Conservation (phyloP, 2,113 vertebrate species). For the Tragelaphus buxtoni region DNA sequence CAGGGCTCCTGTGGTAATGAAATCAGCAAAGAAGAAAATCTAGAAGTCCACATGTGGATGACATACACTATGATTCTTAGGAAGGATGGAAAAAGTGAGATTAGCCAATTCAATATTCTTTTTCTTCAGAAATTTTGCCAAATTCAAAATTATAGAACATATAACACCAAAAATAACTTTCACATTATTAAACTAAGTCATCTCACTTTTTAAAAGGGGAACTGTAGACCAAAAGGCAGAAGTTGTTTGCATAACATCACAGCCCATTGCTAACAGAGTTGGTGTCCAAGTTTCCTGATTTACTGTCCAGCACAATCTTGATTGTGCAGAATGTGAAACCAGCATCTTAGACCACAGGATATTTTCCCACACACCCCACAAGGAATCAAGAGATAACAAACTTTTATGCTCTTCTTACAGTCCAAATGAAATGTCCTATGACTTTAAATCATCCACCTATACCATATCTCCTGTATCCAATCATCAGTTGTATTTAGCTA, state of each 20-base stretch:
- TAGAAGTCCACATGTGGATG: not conserved
- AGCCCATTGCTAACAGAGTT: not conserved
- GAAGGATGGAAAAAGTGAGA: not conserved
- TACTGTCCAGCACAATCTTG: rapidly evolving
- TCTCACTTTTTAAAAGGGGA: not conserved
- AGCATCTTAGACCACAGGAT: not conserved
- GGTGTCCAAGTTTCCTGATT: not conserved
- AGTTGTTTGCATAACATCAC: not conserved
- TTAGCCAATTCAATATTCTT: not conserved
- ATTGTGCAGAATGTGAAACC: not conserved
- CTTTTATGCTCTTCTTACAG: not conserved
- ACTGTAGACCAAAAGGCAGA: not conserved
- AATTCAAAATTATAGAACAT: not conserved
- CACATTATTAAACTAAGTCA: not conserved
- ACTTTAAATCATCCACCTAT: not conserved
- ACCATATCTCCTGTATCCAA: not conserved
- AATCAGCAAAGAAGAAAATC: not conserved
- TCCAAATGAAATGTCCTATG: not conserved
- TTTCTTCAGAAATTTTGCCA: not conserved
- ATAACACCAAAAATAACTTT: not conserved
- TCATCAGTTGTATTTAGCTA: not conserved
- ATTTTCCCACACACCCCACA: not conserved
- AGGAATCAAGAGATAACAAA: not conserved
- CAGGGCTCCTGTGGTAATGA: too few species aligned
- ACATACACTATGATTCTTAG: not conserved